phyloP scores from a whole-genome alignment of 2,888 invertebrate species.

The Neria commutata region DNA sequence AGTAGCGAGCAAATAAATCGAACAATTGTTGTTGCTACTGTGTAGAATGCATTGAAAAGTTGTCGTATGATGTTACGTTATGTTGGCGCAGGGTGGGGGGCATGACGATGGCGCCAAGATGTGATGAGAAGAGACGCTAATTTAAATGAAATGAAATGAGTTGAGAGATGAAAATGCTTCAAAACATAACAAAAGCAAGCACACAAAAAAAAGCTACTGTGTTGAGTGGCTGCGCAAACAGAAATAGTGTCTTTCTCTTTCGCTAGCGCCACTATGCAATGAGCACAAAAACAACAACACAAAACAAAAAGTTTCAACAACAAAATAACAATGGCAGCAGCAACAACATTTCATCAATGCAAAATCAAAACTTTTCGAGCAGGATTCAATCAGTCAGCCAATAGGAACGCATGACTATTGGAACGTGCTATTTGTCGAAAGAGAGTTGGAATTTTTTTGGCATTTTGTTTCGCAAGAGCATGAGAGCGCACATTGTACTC shows the following conservation, averaged over 20 bases:
- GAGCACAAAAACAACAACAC: constrained; percentile 1
- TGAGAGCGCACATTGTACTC: too few relatives aligned
- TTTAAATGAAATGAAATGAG: constrained; percentile 3
- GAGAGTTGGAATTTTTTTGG: too few relatives aligned
- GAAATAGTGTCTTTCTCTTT: not conserved
- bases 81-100: not conserved
- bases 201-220: too few relatives aligned
- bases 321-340: not conserved
- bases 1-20: too few relatives aligned
- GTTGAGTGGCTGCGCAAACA: not conserved
- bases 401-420: not conserved
- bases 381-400: not conserved
- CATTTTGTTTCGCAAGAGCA: too few relatives aligned
- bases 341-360: constrained; percentile 17
- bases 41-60: too few relatives aligned
- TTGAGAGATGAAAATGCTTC: not conserved
- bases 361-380: not conserved
- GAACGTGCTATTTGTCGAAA: too few relatives aligned
- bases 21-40: too few relatives aligned
- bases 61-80: not conserved
- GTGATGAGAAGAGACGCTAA: not conserved
- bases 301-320: too few relatives aligned
- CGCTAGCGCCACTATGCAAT: not conserved
- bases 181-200: not conserved
- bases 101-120: not conserved